Base-by-base conservation (phyloP, 2,797 vertebrate genomes). In the Anniella stebbinsi region DNA sequence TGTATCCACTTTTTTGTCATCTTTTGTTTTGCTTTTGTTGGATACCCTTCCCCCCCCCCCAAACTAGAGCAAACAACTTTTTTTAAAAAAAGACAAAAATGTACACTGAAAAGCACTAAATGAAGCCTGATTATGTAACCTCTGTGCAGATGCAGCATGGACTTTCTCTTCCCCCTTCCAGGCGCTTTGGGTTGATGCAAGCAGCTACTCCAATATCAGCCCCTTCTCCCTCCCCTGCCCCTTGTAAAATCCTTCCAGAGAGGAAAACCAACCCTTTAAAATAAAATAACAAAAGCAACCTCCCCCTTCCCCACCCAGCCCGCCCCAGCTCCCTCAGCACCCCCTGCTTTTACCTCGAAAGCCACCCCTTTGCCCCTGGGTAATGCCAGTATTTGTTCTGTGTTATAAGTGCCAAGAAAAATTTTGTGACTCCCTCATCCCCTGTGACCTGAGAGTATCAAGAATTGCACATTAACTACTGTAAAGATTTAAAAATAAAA, bases 401-500 rank as follows among this genome's bases (percentile, higher is more conserved):
- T 97, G 98, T 98, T 98, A 96, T 96, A 98, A 98, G 98, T 98
- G 98, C 98, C 98, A 98, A 98, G 98, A 97, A 95, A 95, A 88
- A 75, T 85, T 94, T 84, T 90, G 88, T 93, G 91, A 54, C 89
- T 93, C 95, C 95, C 88, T 89, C 88, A 96, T 97, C 97, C 60
- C 98, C 97, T 98, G 97, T 98, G 97, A 98, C 97, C 97, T 97
- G 96, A 97, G 97, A 97, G 95, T 97, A 97, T 98, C 97, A 97
- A 98, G 97, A 97, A 98, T 98, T 98, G 98, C 98, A 98, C 98
- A 98, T 98, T 96, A 98, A 98, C 98, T 98, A 98, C 98, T 98
- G 98, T 98, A 98, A 96, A 97, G 97, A 97, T 88, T 87, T 72
- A 89, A n/a, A n/a, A 89, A 90, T 75, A 80, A 81, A 97, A 96